Evolutionary conservation across 2,113 vertebrate species (phyloP), one percentile per base, ranked within the genome.

Genomic region (Anser cygnoides): DNA sequence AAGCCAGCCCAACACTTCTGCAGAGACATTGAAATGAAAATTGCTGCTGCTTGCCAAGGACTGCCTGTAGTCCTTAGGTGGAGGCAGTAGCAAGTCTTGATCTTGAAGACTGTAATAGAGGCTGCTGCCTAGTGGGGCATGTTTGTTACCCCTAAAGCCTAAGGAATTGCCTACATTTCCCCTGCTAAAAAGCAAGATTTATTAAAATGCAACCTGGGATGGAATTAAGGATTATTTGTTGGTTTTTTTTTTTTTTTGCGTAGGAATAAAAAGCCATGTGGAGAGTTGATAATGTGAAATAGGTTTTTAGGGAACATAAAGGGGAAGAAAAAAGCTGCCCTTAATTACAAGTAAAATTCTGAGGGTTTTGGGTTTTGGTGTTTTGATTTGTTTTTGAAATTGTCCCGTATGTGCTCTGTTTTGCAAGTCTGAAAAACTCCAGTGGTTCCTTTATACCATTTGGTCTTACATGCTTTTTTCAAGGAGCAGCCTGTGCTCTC

Each of bases 351-450:
- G 52, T 55, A 28, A 77, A 74, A 67, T 57, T 79, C 23, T 61
- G 43, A 62, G 26, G 8, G 12, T 1, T 1, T 14, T 26, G 3
- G 6, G 8, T 14, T 57, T 39, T 43, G 46, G 3, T 22, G 1
- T 15, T 19, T n/a, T 62, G 49, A 50, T 50, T 35, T 8, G 14
- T 15, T 26, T 61, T 57, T 35, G 15, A 3, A 41, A 5, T 80
- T 81, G 16, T 2, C 1, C 28, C 4, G 0, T 68, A 49, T 39
- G 22, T 43, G 10, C 39, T 84, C 58, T 84, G 1, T 66, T 95
- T 71, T 80, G 44, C 31, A 72, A 71, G 52, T 71, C 23, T 81
- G 65, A 19, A 70, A 84, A 91, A 63, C 19, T 41, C n/a, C 50
- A 37, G 44, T 43, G 26, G 59, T 58, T 81, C 73, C 62, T 70